phyloP scores from a whole-genome alignment of 2,113 vertebrate species.

The Cephalopterus ornatus region DNA sequence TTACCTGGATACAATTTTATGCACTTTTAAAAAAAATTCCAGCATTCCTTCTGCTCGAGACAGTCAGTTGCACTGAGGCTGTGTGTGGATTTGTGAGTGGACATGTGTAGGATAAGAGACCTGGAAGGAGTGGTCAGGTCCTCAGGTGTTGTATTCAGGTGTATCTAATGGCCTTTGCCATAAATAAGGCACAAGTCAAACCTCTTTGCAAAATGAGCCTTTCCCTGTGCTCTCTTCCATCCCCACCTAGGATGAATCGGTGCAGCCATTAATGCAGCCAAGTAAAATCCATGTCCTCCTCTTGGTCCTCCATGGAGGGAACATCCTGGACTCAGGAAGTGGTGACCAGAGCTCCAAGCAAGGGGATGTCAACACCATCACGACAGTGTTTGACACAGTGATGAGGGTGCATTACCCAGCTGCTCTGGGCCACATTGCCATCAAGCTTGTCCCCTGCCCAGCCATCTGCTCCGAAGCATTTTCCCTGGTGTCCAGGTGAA shows the following conservation, averaged over 20 bases:
- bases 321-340: conserved; percentile 94
- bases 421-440: conserved; percentile 89
- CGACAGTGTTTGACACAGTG: conserved; percentile 88
- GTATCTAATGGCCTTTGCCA: neutral
- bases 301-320: conserved; percentile 93
- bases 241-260: conserved; percentile 79
- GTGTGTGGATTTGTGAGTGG: neutral
- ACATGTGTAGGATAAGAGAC: neutral
- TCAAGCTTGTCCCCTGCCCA: conserved; percentile 93
- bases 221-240: neutral
- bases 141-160: neutral
- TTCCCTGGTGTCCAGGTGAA: conserved; percentile 93
- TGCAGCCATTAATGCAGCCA: conserved; percentile 79
- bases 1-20: neutral
- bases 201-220: neutral
- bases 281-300: conserved; percentile 92
- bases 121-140: neutral
- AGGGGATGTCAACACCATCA: conserved; percentile 93
- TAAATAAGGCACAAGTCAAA: neutral
- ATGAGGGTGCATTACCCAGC: conserved; percentile 95
- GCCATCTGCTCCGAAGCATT: conserved; percentile 94
- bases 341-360: conserved; percentile 96
- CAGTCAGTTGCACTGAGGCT: neutral
- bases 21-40: neutral
- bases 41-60: neutral